Percentiles rank a stretch among this genome's conserved stretches.
Conservation (phyloP, 2,888 invertebrate species). For the Strigamia transsilvanica region DNA sequence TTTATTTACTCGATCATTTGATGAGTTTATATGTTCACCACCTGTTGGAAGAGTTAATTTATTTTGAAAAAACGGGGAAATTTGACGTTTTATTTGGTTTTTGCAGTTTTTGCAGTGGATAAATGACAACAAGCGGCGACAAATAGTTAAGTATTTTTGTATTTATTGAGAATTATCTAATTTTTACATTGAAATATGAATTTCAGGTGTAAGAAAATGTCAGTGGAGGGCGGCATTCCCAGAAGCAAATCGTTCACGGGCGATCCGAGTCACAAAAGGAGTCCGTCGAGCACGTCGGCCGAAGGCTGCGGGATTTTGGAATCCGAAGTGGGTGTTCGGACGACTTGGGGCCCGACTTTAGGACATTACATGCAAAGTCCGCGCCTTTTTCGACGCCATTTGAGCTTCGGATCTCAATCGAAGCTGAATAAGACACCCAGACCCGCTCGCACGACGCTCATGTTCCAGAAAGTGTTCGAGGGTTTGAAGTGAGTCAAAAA, state of each 20-base stretch:
- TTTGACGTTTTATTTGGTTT: not conserved
- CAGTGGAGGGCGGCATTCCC: not conserved
- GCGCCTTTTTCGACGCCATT: constrained; percentile 10
- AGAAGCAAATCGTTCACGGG: constrained; percentile 51
- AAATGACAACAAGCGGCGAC: not conserved
- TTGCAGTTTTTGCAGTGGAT: not conserved
- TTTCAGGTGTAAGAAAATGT: not conserved
- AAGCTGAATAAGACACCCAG: constrained; percentile 18
- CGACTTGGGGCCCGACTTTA: constrained; percentile 47
- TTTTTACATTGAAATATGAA: too few relatives aligned
- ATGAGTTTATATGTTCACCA: not conserved
- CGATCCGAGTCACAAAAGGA: constrained; percentile 4
- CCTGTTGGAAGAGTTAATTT: not conserved
- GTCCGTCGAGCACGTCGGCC: constrained; percentile 38
- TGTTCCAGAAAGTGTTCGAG: constrained; percentile 50
- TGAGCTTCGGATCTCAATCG: constrained; percentile 29
- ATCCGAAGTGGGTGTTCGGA: constrained; percentile 48
- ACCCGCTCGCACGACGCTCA: constrained; percentile 17
- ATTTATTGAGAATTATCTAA: too few relatives aligned
- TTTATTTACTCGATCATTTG: not conserved
- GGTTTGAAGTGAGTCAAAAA: constrained; percentile 29
- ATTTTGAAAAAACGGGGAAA: not conserved
- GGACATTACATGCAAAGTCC: constrained; percentile 35
- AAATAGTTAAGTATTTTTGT: not conserved
- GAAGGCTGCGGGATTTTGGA: constrained; percentile 41